Evolutionary conservation across 2,797 vertebrate genomes (phyloP), one percentile per base, ranked within the genome.

Genomic region (Sebastes cheni): DNA sequence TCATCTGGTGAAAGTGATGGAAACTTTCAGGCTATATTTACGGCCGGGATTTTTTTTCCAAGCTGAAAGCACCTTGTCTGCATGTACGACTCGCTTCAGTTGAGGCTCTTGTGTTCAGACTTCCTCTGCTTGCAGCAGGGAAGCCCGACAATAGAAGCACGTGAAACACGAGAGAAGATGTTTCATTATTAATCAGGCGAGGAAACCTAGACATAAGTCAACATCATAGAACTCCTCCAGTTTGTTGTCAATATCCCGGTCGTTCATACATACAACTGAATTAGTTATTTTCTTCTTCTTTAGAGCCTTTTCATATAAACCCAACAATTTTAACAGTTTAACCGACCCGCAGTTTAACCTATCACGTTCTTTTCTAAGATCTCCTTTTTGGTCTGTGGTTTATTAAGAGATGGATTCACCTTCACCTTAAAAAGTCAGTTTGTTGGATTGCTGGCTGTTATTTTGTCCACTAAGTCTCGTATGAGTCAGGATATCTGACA

Each of bases 401-500:
- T 52, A 39, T 67, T 22, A 82, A 64, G 11, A 23, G 7, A 56
- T 66, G 10, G 29, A 34, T 68, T 65, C 7, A 52, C 39, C 39
- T 42, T 42, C 39, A 42, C 39, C 13, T 2, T 42, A 14, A 42
- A 39, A 42, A 42, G 39, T 42, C 39, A 42, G 23, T 62, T 75
- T 72, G 52, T 7, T 23, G 12, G 9, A 58, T 46, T 13, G 16
- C 13, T 34, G 18, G 60, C 29, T 70, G 27, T 29, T 29, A 59
- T 75, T 78, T 56, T 81, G 77, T 25, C 18, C 34, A 20, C 36
- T 54, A 7, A 27, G 64, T 74, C 34, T 36, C 4, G 22, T 20
- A 11, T 81, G 85, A 67, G 91, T 90, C 90, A 80, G 22, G 96
- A 93, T 88, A 97, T 66, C 82, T 75, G 96, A 97, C 92, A 94